Conservation (phyloP, 2,888 invertebrate species). For the Plagiodera versicolora region DNA sequence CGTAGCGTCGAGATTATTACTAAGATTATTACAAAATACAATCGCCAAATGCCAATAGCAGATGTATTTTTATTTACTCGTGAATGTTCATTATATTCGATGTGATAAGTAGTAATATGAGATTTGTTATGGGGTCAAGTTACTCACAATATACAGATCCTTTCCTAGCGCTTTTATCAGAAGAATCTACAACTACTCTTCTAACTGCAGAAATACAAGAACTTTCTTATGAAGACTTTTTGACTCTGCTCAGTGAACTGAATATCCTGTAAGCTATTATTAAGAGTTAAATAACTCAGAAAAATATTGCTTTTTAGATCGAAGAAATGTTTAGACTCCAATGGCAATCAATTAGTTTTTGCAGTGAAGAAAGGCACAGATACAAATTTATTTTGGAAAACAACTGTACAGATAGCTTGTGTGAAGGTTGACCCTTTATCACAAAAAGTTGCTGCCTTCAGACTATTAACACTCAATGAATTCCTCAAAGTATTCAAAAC, state of each 20-base stretch:
- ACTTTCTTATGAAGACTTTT: constrained; percentile 62
- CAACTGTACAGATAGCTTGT: constrained; percentile 67
- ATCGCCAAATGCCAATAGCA: too few relatives aligned
- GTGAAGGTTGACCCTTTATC: constrained; percentile 61
- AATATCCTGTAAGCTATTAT: constrained; percentile 61
- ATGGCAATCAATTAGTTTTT: constrained; percentile 67
- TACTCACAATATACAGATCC: constrained; percentile 42
- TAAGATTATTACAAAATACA: too few relatives aligned
- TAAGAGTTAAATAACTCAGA: neutral
- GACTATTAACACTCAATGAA: constrained; percentile 64
- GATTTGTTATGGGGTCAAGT: constrained; percentile 36
- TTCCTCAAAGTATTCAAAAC: constrained; percentile 65
- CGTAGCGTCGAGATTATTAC: too few relatives aligned
- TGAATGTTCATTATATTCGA: too few relatives aligned
- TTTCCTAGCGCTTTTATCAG: constrained; percentile 39
- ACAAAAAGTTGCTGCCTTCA: constrained; percentile 60
- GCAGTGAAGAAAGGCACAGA: constrained; percentile 67
- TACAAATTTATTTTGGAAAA: constrained; percentile 68
- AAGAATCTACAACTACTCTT: constrained; percentile 43
- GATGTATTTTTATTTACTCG: too few relatives aligned
- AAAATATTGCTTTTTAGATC: constrained; percentile 58
- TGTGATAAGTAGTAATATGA: neutral
- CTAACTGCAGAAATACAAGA: constrained; percentile 47
- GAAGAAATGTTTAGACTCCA: constrained; percentile 61
- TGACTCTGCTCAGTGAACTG: constrained; percentile 60